Percentiles rank a stretch among this genome's conserved stretches.
Conservation (phyloP, 37 sponge, comb jelly and placozoan genomes). For the Ianthella basta region DNA sequence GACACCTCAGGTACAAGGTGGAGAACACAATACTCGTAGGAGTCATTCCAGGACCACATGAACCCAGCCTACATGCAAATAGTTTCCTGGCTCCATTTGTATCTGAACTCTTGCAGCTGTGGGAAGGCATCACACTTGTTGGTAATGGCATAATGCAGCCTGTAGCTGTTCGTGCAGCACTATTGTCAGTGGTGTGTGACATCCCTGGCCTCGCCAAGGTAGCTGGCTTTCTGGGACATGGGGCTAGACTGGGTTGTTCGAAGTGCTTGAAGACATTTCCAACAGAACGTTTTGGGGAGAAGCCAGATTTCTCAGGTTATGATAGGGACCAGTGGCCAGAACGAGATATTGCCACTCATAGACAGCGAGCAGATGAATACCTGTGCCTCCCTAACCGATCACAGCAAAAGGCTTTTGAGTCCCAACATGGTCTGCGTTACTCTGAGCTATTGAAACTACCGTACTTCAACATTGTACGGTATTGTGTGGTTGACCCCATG, state of each 20-base stretch:
- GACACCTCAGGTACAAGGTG: slow-evolving; percentile 6
- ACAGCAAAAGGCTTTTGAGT: not conserved
- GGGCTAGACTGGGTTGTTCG: slow-evolving; percentile 19
- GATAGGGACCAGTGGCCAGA: slow-evolving; percentile 21
- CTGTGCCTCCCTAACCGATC: not conserved
- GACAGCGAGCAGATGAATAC: not conserved
- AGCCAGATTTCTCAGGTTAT: slow-evolving; percentile 19
- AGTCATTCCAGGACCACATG: slow-evolving; percentile 1
- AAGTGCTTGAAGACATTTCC: slow-evolving; percentile 29
- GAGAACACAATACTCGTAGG: slow-evolving; percentile 23
- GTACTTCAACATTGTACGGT: slow-evolving; percentile 36
- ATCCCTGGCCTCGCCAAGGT: slow-evolving; percentile 19
- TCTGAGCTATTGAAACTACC: slow-evolving; percentile 5
- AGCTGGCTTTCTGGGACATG: slow-evolving; percentile 4
- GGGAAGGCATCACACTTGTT: not conserved
- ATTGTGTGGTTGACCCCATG: slow-evolving; percentile 63
- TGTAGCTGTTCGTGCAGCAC: not conserved
- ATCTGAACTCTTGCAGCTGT: not conserved
- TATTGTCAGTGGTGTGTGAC: slow-evolving; percentile 23
- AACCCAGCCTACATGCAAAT: not conserved
- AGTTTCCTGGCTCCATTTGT: slow-evolving; percentile 31
- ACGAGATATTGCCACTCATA: not conserved
- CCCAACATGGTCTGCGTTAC: slow-evolving; percentile 10
- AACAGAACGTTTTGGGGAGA: not conserved
- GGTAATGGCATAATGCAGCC: too few species aligned